Conservation (phyloP, 2,888 invertebrate species). For the Iselma pallidipennis region DNA sequence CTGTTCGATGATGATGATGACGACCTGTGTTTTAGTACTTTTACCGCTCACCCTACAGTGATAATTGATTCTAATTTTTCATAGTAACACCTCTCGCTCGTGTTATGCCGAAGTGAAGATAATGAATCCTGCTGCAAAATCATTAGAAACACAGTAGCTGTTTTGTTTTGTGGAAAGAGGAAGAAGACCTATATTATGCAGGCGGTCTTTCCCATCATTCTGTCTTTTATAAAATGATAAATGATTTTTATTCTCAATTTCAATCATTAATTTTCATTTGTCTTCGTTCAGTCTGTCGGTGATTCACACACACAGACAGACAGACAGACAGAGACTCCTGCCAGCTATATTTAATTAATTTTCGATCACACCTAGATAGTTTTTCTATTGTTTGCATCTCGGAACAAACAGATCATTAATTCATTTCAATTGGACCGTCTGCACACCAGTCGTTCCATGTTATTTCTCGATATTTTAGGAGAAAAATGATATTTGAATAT, state of each 20-base stretch:
- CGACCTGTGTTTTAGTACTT: background rate
- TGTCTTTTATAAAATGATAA: conserved; percentile 42
- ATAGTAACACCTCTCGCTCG: conserved; percentile 18
- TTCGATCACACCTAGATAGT: conserved; percentile 35
- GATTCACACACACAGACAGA: conserved; percentile 43
- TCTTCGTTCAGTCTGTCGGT: conserved; percentile 48
- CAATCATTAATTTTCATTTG: conserved; percentile 53
- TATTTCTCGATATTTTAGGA: background rate
- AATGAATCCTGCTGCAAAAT: conserved; percentile 33
- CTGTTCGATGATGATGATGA: background rate
- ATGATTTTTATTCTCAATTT: conserved; percentile 48
- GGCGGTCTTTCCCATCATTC: conserved; percentile 43
- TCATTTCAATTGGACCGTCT: conserved; percentile 23
- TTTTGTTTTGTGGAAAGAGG: conserved; percentile 27
- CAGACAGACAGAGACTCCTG: no score
- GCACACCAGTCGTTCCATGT: conserved; percentile 33
- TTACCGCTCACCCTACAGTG: conserved; percentile 7
- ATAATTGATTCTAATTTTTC: conserved; percentile 27
- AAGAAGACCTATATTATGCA: conserved; percentile 28
- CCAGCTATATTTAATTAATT: conserved; percentile 42
- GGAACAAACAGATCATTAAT: conserved; percentile 13
- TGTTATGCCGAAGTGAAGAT: conserved; percentile 8
- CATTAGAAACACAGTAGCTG: conserved; percentile 37
- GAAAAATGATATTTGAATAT: no score
- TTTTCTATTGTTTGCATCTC: conserved; percentile 25